A percentile compares a stretch with the other conserved stretches of the same genome.
These are phyloP conservation scores for Zootermopsis nevadensis DNA, from an alignment of 2,888 invertebrate genomes.

Conservation along the genomic window DNA sequence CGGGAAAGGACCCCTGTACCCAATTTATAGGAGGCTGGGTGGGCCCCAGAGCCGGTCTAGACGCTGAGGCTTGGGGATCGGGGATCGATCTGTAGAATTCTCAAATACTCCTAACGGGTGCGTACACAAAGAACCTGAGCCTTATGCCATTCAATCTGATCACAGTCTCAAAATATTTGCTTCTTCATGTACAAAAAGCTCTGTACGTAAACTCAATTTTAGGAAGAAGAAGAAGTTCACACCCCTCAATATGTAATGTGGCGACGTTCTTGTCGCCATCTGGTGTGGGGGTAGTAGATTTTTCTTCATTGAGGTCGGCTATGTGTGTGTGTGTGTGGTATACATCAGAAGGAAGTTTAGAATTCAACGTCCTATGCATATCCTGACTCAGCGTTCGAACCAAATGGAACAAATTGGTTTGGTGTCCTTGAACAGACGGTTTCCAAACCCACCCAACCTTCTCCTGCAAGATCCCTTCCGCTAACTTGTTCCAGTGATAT, in stretches of 20 bases:
- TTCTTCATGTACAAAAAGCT: not conserved
- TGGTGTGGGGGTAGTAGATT: slow-evolving; percentile 1
- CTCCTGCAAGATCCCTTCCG: not conserved
- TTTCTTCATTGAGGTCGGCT: not conserved
- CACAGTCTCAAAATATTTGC: not conserved
- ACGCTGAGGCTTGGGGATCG: too few relatives aligned
- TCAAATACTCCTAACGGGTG: too few relatives aligned
- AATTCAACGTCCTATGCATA: slow-evolving; percentile 23
- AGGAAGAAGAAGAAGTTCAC: not conserved
- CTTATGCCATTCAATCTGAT: not conserved
- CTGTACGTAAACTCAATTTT: not conserved
- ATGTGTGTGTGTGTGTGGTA: slow-evolving; percentile 19
- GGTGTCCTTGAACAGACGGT: not conserved
- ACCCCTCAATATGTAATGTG: not conserved
- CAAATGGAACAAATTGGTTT: slow-evolving; percentile 16
- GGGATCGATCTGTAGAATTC: too few relatives aligned
- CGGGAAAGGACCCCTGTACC: too few relatives aligned
- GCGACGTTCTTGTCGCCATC: slow-evolving; percentile 9
- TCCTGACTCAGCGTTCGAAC: slow-evolving; percentile 20
- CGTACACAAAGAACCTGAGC: too few relatives aligned
- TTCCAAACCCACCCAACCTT: not conserved
- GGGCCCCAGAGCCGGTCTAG: too few relatives aligned
- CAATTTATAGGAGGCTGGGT: too few relatives aligned
- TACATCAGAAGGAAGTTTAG: slow-evolving; percentile 17
- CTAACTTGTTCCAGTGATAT: slow-evolving; percentile 18